Base-by-base conservation (phyloP, 2,888 invertebrate genomes). In the Quadriops clusia region DNA sequence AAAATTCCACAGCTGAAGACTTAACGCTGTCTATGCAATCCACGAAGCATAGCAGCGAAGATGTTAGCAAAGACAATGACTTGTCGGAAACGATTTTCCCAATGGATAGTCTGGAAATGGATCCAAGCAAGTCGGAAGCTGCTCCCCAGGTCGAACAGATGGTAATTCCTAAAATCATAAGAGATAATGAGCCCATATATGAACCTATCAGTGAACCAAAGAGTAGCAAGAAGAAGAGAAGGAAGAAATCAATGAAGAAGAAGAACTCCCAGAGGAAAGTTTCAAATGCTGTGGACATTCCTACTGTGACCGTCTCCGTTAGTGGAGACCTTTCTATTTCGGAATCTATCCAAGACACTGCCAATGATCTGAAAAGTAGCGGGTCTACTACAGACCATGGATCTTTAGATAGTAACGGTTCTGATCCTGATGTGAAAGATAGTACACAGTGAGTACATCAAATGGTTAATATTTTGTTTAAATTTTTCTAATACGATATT, bases 201-300 rank as follows among this genome's bases (percentile, higher is more conserved):
- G 17, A 31, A 10, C 17, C 20, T 20, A 30, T 17, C 18, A 20
- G 12, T n/a, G 24, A 26, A 17, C n/a, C n/a, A 25, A 70, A 68
- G 38, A 70, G 65, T 23, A 71, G 67, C 34, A 85, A 84, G 52
- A 78, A 83, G 57, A 82, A 80, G 56, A 74, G 83, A 32, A 77
- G 82, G 43, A 77, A 81, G 64, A 83, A 77, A 67, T 74, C 76
- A 17, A 76, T 81, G 59, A 84, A 82, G 60, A 81, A 81, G 63
- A 85, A 84, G 54, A 78, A 79, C 46, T 65, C 70, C 1, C 77
- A 78, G 48, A 70, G 82, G 33, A 83, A 83, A 51, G 71, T 75
- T 0, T 71, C 74, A 3, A 64, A 64, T n/a, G 65, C 67, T 59
- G 54, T 14, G 41, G 53, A n/a, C n/a, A 8, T 27, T 2, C 24